phyloP scores from a whole-genome alignment of 2,888 invertebrate species.

The Atrina japonica region DNA sequence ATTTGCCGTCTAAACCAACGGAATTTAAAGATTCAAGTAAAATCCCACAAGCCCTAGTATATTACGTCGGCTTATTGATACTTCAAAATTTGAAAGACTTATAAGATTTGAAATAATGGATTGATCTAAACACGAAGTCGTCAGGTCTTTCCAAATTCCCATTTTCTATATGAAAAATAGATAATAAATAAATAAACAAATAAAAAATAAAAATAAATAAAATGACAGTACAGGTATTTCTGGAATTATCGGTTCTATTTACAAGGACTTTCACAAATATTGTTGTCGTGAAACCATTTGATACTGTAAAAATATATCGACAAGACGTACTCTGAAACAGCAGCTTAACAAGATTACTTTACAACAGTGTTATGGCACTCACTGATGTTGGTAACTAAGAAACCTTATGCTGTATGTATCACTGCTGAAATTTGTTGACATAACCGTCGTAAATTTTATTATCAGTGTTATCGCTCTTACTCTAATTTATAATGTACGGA shows the following conservation, averaged over 20 bases:
- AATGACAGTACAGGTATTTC: constrained; percentile 8
- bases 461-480: constrained; percentile 25
- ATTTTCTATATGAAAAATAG: constrained; percentile 24
- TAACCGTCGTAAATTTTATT: constrained; percentile 25
- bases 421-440: constrained; percentile 20
- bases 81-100: constrained; percentile 13
- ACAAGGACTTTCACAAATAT: constrained; percentile 29
- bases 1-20: constrained; percentile 29
- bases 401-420: too few species aligned
- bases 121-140: constrained; percentile 15
- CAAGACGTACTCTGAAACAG: constrained; percentile 30
- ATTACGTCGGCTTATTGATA: constrained; percentile 21
- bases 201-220: too few species aligned
- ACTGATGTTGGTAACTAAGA: too few species aligned
- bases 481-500: constrained; percentile 5
- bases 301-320: constrained; percentile 36
- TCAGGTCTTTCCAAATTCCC: constrained; percentile 25
- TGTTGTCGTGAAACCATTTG: constrained; percentile 30
- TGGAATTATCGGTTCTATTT: constrained; percentile 13
- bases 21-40: constrained; percentile 22
- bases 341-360: constrained; percentile 23
- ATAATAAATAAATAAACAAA: constrained; percentile 7
- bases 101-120: constrained; percentile 19
- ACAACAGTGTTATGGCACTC: constrained; percentile 22
- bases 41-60: constrained; percentile 35